Evolutionary conservation across 2,797 vertebrate species (phyloP), one percentile per base, ranked within the genome.

Genomic region (Tangara arthus): DNA sequence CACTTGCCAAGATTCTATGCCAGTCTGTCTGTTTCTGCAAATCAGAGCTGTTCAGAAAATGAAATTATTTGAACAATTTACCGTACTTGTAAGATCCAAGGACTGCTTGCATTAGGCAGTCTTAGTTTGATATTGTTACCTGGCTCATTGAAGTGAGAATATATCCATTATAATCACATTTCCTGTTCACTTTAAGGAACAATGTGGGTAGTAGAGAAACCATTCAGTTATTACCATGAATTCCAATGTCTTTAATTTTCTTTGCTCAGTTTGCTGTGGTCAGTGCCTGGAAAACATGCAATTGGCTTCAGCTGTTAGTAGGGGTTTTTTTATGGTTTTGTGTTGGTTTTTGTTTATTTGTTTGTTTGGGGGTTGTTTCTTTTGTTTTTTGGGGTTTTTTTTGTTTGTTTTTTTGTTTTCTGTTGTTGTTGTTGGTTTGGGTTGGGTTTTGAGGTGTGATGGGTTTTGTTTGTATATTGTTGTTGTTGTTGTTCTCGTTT

Each of bases 141-240:
- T 95, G 66, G 66, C 4, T 91, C 88, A 65, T 4, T 79, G 85
- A 47, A 94, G 92, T 2, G 2, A 89, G 63, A 90, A 72, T 76
- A 92, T 82, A 89, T 72, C 85, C 82, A 94, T 95, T 95, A 68
- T 27, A 84, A 77, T 88, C 72, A 50, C 32, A 96, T 96, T 93
- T 94, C 52, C 63, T 86, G 41, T 88, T 94, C 75, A 78, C 92
- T 95, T 93, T 53, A 79, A 71, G 82, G 6, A 75, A 12, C 68
- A 82, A 73, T 49, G 11, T 65, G 20, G 9, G 12, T 32, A 84
- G 53, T 16, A 73, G 22, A 73, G 42, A 93, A 93, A 89, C 18
- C 18, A 65, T 69, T 85, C 52, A 17, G n/a, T 76, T 81, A 93
- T 93, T 88, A 63, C 12, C 17, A 66, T 79, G n/a, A 94, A 84